Conservation (phyloP, 2,113 vertebrate species). For the Cavia aperea region DNA sequence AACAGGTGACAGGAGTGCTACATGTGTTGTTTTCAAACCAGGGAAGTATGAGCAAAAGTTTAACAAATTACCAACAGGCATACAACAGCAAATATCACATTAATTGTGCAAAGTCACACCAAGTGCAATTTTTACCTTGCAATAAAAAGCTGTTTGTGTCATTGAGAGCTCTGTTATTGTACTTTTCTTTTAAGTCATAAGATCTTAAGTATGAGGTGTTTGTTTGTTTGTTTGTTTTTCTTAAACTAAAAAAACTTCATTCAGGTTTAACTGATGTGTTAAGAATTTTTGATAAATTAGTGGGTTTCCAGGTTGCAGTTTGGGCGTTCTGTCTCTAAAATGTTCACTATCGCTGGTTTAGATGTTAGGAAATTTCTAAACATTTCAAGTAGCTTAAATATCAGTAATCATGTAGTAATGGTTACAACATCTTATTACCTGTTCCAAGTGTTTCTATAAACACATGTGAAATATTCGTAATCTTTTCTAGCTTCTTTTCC, state of each 20-base stretch:
- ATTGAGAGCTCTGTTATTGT: neutral
- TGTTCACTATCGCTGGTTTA: neutral
- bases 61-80: neutral
- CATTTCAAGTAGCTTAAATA: constrained; percentile 26
- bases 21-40: neutral
- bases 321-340: neutral
- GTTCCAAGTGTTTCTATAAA: constrained; percentile 23
- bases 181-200: neutral
- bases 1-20: neutral
- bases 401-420: constrained; percentile 21
- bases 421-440: neutral
- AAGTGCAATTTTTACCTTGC: neutral
- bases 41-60: neutral
- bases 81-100: neutral
- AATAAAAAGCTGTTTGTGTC: neutral
- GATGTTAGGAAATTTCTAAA: constrained; percentile 41
- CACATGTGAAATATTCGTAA: constrained; percentile 15
- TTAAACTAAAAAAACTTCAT: neutral
- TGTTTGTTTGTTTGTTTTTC: neutral
- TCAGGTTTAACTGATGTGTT: neutral
- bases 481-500: neutral
- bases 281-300: neutral
- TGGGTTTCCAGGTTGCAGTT: neutral
- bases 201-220: neutral
- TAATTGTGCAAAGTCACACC: neutral